These are phyloP conservation scores for Diadumene lineata DNA, from an alignment of 92 coral and sea anemone species.

Conservation along the genomic window DNA sequence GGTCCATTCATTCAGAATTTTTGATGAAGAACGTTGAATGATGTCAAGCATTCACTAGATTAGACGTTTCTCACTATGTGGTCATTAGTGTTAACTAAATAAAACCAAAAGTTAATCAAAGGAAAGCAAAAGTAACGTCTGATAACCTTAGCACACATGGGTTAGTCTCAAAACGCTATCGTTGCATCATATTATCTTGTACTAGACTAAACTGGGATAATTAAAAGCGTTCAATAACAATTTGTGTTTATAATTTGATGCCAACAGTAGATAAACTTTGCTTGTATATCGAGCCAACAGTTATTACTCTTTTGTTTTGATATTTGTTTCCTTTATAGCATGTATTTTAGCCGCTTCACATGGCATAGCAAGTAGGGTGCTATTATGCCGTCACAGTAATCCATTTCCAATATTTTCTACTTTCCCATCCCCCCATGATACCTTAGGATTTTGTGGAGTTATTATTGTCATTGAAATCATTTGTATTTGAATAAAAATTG, in stretches of 20 bases:
- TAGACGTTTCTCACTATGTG: slow-evolving; percentile 1
- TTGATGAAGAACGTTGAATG: background rate
- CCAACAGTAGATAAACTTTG: background rate
- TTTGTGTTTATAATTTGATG: slow-evolving; percentile 3
- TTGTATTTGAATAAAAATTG: too few relatives aligned
- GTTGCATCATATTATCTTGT: background rate
- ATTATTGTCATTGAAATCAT: too few relatives aligned
- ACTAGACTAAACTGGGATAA: background rate
- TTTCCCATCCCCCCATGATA: background rate
- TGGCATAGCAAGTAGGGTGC: background rate
- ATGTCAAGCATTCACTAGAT: too few relatives aligned
- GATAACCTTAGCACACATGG: slow-evolving; percentile 3
- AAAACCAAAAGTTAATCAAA: background rate
- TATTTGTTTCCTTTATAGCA: background rate
- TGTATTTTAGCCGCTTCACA: background rate
- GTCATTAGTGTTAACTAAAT: background rate
- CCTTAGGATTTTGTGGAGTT: too few relatives aligned
- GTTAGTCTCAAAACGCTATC: background rate
- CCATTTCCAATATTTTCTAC: background rate
- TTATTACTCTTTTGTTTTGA: background rate
- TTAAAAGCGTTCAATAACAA: background rate
- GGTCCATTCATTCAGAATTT: too few relatives aligned
- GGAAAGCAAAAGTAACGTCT: background rate
- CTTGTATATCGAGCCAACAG: background rate
- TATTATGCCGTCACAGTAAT: background rate